A percentile compares a stretch with the other conserved stretches of the same genome.
Conservation (phyloP, 2,113 vertebrate genomes). For the Tiliqua scincoides region DNA sequence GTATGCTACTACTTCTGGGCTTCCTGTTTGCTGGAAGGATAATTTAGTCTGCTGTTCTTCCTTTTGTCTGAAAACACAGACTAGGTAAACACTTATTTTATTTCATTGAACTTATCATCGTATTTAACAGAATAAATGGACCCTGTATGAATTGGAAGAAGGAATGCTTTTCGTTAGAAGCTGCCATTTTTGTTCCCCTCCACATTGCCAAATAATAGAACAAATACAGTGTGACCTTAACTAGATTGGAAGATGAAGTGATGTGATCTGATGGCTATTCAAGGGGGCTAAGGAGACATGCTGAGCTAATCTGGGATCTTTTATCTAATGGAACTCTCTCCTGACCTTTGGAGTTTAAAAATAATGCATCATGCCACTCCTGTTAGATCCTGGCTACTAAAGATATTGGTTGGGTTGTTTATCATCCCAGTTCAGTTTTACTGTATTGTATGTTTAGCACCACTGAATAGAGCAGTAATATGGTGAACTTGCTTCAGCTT, state of each 20-base stretch:
- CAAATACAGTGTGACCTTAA: conserved; percentile 48
- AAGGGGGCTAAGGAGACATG: not conserved
- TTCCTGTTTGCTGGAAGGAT: conserved; percentile 12
- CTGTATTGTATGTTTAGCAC: not conserved
- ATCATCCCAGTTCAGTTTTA: no score
- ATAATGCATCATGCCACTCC: not conserved
- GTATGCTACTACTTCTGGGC: conserved; percentile 21
- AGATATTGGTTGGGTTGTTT: not conserved
- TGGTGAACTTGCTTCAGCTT: not conserved
- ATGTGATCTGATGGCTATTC: conserved; percentile 40
- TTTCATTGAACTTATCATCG: conserved; percentile 12
- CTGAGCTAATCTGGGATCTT: not conserved
- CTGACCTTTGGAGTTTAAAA: conserved; percentile 20
- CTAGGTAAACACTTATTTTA: conserved; percentile 42
- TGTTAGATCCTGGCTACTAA: not conserved
- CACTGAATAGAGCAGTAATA: not conserved
- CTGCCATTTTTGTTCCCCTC: conserved; percentile 34
- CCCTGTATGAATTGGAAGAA: conserved; percentile 20
- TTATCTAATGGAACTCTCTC: conserved; percentile 9
- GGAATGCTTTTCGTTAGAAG: conserved; percentile 50
- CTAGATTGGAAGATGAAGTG: conserved; percentile 49
- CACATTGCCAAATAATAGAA: conserved; percentile 22
- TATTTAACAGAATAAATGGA: conserved; percentile 36
- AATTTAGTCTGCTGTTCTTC: conserved; percentile 38
- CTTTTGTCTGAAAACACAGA: conserved; percentile 36